phyloP scores from a whole-genome alignment of 2,113 vertebrate genomes.

The Noturus placidus region DNA sequence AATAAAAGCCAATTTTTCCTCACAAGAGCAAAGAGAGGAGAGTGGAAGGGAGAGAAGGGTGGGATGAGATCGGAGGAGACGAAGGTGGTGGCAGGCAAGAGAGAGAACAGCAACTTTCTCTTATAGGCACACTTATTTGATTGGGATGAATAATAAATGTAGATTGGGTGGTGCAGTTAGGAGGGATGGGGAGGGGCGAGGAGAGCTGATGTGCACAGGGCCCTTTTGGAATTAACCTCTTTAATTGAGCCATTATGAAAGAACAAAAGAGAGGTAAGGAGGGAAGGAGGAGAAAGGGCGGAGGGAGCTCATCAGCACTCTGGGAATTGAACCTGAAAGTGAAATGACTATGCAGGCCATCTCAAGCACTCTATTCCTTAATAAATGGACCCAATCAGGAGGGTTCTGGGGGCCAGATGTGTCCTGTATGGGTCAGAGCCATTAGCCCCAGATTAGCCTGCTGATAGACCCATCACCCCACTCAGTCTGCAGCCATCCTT shows the following conservation, averaged over 20 bases:
- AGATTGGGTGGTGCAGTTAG: conserved; percentile 63
- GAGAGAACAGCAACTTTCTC: conserved; percentile 86
- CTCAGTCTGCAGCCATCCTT: conserved; percentile 69
- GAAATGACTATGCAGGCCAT: conserved; percentile 68
- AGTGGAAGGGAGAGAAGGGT: conserved; percentile 68
- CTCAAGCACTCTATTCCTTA: conserved; percentile 61
- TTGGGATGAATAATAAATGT: conserved; percentile 99
- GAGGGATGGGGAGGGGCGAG: conserved; percentile 43
- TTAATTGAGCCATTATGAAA: conserved; percentile 80
- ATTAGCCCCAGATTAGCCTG: conserved; percentile 76
- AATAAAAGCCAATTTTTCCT: conserved; percentile 95
- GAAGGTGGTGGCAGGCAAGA: background rate
- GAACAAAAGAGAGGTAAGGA: conserved; percentile 62
- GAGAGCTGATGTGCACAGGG: conserved; percentile 62
- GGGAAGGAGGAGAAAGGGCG: conserved; percentile 46
- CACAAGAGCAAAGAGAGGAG: conserved; percentile 56
- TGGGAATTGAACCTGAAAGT: conserved; percentile 65
- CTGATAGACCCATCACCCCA: conserved; percentile 70
- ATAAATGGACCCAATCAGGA: conserved; percentile 78
- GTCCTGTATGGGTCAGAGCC: conserved; percentile 76
- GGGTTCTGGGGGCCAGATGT: conserved; percentile 74
- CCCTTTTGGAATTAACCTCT: conserved; percentile 78
- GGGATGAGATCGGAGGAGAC: conserved; percentile 60
- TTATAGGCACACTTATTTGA: conserved; percentile 94
- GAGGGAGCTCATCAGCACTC: conserved; percentile 65